Base-by-base conservation (phyloP, 2,113 vertebrate genomes). In the Pangasianodon hypophthalmus region DNA sequence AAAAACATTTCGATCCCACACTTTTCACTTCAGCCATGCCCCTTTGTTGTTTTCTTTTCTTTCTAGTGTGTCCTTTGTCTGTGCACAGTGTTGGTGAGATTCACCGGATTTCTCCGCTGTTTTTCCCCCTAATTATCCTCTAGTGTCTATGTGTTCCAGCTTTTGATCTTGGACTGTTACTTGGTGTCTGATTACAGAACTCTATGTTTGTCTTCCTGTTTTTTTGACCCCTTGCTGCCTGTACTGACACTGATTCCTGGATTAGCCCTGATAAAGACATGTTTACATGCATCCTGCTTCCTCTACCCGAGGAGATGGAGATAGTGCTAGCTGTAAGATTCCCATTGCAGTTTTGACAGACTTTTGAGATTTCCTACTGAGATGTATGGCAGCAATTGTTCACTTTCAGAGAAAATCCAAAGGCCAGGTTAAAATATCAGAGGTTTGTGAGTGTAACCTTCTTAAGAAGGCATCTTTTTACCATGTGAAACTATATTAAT, bases 271-370 rank as follows among this genome's bases (percentile, higher is more conserved):
- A 83, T 83, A 41, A 37, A 58, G 52, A 24, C 52, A 24, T 14
- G n/a, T 58, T 58, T 58, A 58, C 81, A 83, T 37, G 52, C 10
- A 24, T 83, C 81, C 52, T 83, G 52, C 81, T 83, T 83, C 52
- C 52, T 37, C 6, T 19, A 54, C 79, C 11, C 6, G 24, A 81
- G 7, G 4, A 46, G 8, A 26, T 29, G 26, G 79, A 81, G 48
- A 18, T 16, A 0, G 24, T 14, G 0, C 24, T 6, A 29, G 24
- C 46, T 82, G 14, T 32, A 32, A 21, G 8, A 32, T 10, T 56
- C 16, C 6, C 1, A 56, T 54, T 2, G 9, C 52, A 82, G n/a
- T 9, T 82, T 37, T 58, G 79, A 58, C 81, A 41, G 81, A 26
- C 5, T 16, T 4, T 21, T 58, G 8, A 24, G 32, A 41, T 83